These are phyloP conservation scores for Osmerus mordax DNA, from an alignment of 2,113 vertebrate genomes.

Conservation along the genomic window DNA sequence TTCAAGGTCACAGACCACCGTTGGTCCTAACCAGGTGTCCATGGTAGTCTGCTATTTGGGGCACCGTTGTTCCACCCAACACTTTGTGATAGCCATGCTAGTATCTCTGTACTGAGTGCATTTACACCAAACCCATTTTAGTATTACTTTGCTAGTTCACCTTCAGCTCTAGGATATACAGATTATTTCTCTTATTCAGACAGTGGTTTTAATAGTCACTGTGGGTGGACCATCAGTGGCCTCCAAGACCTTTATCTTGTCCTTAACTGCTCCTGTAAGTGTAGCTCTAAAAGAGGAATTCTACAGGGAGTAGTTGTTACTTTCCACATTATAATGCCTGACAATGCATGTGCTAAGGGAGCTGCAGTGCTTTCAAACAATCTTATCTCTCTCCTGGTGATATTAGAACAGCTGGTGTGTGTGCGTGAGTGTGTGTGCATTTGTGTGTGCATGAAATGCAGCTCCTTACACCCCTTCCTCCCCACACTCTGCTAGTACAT, in stretches of 20 bases:
- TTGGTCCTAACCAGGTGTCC: constrained; percentile 39
- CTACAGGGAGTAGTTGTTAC: neutral
- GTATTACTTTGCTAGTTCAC: neutral
- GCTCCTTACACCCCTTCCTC: constrained; percentile 4
- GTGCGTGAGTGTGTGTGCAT: neutral
- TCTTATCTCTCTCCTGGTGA: neutral
- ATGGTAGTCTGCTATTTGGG: constrained; percentile 33
- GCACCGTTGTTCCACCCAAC: constrained; percentile 11
- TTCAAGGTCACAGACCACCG: constrained; percentile 67
- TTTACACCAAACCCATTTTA: neutral
- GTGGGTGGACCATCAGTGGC: neutral
- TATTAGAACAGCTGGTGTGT: neutral
- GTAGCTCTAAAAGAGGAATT: neutral
- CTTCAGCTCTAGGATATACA: too few relatives aligned
- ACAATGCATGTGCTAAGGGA: neutral
- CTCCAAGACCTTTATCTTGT: neutral
- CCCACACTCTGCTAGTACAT: constrained; percentile 24
- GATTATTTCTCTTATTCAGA: neutral
- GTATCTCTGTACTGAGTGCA: neutral
- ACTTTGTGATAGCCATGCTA: neutral
- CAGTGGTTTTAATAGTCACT: neutral
- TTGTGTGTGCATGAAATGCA: neutral
- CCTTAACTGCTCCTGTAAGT: neutral
- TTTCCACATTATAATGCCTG: neutral
- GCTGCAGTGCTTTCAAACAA: neutral